Base-by-base conservation (phyloP, 2,888 invertebrate genomes). In the Emmelina monodactyla region DNA sequence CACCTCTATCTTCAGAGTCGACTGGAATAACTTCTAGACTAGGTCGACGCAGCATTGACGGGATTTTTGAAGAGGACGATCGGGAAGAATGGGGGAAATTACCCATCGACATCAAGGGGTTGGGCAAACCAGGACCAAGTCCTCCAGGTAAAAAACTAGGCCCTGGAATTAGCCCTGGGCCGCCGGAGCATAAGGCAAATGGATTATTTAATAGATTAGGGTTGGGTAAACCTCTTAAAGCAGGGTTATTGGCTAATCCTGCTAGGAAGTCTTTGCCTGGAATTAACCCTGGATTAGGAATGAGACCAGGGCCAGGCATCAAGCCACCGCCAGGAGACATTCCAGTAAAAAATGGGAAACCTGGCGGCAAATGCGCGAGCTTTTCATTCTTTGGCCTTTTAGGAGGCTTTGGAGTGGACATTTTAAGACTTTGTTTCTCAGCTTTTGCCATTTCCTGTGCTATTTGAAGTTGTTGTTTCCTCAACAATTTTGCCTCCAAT, bases 101-200 rank as follows among this genome's bases (percentile, higher is more conserved):
- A 19, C 75, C 67, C 55, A 78, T 63, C 14, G 72, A 55, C 55
- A 82, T 62, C 28, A 85, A 64, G 16, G 84, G 82, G 51, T 84
- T 84, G 32, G 68, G 61, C 16, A 84, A 62, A 34, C 68, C 66
- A 14, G 66, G 51, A 14, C 61, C 63, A 15, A 72, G 47, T 22
- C 56, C 56, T 19, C 68, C 65, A 22, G 65, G 54, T 40, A 78
- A 50, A 47, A 72, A 76, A 47, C 68, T 66, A 22, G 83, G 78
- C 6, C 81, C 73, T 3, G 86, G 86, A 52, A 88, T 87, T 31
- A 88, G 67, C 19, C 87, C 86, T 10, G 86, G 85, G 1, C 84
- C 84, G 55, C 83, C 62, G 58, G 71, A 54, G 49, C 71, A 61
- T 55, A 81, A 49, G 47, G 83, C 70, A 69, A 82, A 81, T 25